Evolutionary conservation across 2,797 vertebrate genomes (phyloP), one percentile per base, ranked within the genome.

Genomic region (Phalanger gymnotis): DNA sequence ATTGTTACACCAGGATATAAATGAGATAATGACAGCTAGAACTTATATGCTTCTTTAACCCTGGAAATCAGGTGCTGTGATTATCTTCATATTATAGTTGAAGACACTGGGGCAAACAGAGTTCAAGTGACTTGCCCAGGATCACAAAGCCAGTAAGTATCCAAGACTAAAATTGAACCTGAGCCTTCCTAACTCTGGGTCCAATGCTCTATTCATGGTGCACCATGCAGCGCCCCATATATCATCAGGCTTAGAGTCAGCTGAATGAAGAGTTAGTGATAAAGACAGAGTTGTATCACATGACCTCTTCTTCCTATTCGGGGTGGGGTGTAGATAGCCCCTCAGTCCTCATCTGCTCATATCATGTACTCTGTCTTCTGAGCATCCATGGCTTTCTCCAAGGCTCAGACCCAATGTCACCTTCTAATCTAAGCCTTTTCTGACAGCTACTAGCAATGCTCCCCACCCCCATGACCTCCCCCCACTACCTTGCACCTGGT

Each of bases 201-300:
- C 31, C 31, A 14, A 4, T 0, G 13, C 14, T 40, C 14, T 73
- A 5, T 73, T 19, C 16, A 40, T 19, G 61, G 31, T 14, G 34
- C 4, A 6, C 27, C 2, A 0, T 16, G 14, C 16, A 73, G 13
- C 0, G 0, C 11, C 58, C 34, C 22, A 7, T 2, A 19, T 40
- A n/a, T n/a, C 34, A 16, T 73, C 61, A 73, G 61, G 14, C 14
- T 66, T 34, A n/a, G 31, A 5, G 14, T 73, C 34, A 73, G 16
- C n/a, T 73, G 34, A 66, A 66, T 66, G 61, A 66, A n/a, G 61
- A 16, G 14, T 66, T n/a, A n/a, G 5, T 16, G n/a, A 19, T n/a
- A 19, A 16, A n/a, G 14, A n/a, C 31, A n/a, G 34, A 19, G 34
- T 5, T 61, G 58, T 14, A 61, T 5, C 31, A 13, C 31, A 61